Evolutionary conservation across 2,797 vertebrate genomes (phyloP), one percentile per base, ranked within the genome.

Genomic region (Tadarida brasiliensis): DNA sequence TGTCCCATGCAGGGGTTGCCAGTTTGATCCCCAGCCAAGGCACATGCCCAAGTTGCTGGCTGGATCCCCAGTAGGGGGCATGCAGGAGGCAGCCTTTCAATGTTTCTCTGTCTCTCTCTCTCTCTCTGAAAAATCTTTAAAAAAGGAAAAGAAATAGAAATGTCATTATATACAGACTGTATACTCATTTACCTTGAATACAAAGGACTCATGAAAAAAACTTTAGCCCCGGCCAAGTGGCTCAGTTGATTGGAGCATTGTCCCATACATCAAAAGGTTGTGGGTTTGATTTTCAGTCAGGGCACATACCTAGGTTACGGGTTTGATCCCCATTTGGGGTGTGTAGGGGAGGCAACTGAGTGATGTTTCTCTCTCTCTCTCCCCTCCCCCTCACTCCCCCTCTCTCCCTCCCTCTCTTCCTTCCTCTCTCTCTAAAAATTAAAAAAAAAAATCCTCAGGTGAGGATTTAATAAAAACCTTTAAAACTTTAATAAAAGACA

Each of bases 151-250:
- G 15, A n/a, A 44, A 61, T 56, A 61, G 68, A 68, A 67, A 63
- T 56, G 57, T 74, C 35, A 20, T 47, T 63, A 19, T 68, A 16
- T 91, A 12, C 24, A 87, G 39, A 74, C 67, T 51, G 1, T 84
- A 47, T 68, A 92, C 44, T 84, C 47, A 90, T 73, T 95, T 85
- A 92, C n/a, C 20, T 73, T 15, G n/a, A 89, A n/a, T 87, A 63
- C 8, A 71, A 20, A 63, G 28, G 3, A 56, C 35, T 73, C 17
- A 44, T 70, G 11, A 61, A 92, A 65, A 70, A 85, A 83, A 47
- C 47, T 65, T 74, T 17, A 65, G 63, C 30, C 30, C 63, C n/a
- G 30, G 63, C 63, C 30, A 65, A 28, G 30, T 65, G 61, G 30
- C 61, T 65, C 61, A 30, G 28, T 65, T 65, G 30, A 15, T 17